Evolutionary conservation across 1,140 invertebrate genomes (phyloP).

Genomic region (Pseudomyrmex flavicornis): DNA sequence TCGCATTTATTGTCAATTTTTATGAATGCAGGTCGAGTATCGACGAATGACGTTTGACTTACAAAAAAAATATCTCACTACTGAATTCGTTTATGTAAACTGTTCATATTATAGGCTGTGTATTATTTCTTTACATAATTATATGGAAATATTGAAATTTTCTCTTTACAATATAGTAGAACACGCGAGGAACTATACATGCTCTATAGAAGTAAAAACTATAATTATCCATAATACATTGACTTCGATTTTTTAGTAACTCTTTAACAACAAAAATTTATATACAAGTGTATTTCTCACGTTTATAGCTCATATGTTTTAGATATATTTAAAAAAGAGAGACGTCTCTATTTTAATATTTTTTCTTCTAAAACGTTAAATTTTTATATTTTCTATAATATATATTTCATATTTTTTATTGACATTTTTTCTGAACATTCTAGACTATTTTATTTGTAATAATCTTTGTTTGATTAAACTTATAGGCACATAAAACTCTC

Average conservation of each 20-base stretch:
- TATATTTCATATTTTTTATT: conserved; percentile 8
- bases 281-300: conserved; percentile 26
- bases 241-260: conserved; percentile 14
- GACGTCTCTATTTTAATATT: not conserved
- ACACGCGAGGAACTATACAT: conserved; percentile 43
- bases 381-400: not conserved
- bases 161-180: conserved; percentile 38
- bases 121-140: conserved; percentile 28
- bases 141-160: conserved; percentile 22
- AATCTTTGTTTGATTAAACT: conserved; percentile 43
- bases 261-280: conserved; percentile 22
- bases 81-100: conserved; percentile 33
- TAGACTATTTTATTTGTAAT: conserved; percentile 9
- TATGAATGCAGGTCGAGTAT: conserved; percentile 63
- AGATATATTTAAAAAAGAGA: not conserved
- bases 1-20: conserved; percentile 70
- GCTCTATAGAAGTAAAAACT: conserved; percentile 46
- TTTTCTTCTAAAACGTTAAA: conserved; percentile 35
- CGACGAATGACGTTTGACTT: conserved; percentile 35
- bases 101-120: conserved; percentile 32
- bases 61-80: conserved; percentile 70
- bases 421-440: conserved; percentile 17
- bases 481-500: conserved; percentile 39
- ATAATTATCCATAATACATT: conserved; percentile 40
- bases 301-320: conserved; percentile 22